Conservation (phyloP, 2,797 vertebrate genomes). For the Sternotherus odoratus region DNA sequence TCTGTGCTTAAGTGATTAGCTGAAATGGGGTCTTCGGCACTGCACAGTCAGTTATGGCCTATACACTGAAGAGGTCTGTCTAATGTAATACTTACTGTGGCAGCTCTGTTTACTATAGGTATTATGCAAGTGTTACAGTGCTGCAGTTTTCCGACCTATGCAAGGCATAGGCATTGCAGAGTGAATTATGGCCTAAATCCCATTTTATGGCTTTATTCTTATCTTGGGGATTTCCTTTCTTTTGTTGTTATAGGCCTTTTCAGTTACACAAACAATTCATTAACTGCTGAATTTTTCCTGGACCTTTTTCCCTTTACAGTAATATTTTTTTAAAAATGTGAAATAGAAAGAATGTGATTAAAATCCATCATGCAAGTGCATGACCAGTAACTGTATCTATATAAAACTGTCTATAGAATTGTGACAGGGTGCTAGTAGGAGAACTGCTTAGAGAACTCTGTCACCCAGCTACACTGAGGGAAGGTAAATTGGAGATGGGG, state of each 20-base stretch:
- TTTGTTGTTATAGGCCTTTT: slow-evolving; percentile 40
- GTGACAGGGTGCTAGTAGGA: too few relatives aligned
- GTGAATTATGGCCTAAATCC: background rate
- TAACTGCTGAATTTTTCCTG: background rate
- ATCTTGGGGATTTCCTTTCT: slow-evolving; percentile 16
- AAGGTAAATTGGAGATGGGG: too few relatives aligned
- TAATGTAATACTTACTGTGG: background rate
- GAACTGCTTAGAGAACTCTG: too few relatives aligned
- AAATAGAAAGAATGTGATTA: background rate
- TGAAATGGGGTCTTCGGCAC: background rate
- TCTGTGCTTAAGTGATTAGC: background rate
- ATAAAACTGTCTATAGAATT: background rate
- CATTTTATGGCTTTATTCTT: slow-evolving; percentile 16
- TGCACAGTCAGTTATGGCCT: too few relatives aligned
- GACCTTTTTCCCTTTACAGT: slow-evolving; percentile 10
- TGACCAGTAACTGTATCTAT: slow-evolving; percentile 17
- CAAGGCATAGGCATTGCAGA: background rate
- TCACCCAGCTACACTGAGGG: too few relatives aligned
- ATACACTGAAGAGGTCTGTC: background rate
- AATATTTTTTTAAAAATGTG: slow-evolving; percentile 21
- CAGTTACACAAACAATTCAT: slow-evolving; percentile 32
- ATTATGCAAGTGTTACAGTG: background rate
- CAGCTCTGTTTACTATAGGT: background rate
- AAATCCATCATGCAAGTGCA: slow-evolving; percentile 40
- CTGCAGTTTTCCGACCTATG: background rate